phyloP scores from a whole-genome alignment of 2,113 vertebrate genomes.

The Gulo gulo region DNA sequence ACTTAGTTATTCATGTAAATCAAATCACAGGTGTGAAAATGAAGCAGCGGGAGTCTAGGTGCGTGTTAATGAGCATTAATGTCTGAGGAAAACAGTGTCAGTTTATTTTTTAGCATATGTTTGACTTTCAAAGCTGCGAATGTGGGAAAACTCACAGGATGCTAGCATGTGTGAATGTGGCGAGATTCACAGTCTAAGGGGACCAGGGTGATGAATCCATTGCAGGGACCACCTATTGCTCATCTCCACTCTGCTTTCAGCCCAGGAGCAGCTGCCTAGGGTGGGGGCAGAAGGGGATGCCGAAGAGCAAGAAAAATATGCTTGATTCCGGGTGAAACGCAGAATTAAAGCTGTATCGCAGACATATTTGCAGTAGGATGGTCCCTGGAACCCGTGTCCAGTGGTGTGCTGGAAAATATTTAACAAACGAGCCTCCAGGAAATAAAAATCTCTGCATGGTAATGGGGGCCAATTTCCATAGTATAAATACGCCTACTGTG shows the following conservation, averaged over 20 bases:
- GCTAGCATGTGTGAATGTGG: slow-evolving; percentile 69
- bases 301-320: slow-evolving; percentile 18
- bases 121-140: slow-evolving; percentile 76
- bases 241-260: background rate
- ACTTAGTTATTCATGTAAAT: slow-evolving; percentile 78
- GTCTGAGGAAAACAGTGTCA: slow-evolving; percentile 60
- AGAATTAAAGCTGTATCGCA: background rate
- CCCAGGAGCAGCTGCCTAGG: slow-evolving; percentile 32
- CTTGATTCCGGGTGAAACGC: background rate
- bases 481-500: background rate
- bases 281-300: background rate
- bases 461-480: background rate
- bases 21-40: slow-evolving; percentile 75
- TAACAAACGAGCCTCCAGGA: background rate
- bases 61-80: slow-evolving; percentile 73
- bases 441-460: background rate
- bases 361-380: background rate
- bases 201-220: slow-evolving; percentile 50
- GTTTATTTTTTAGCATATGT: slow-evolving; percentile 79
- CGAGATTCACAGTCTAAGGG: slow-evolving; percentile 66
- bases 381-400: background rate
- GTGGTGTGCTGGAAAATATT: background rate
- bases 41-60: slow-evolving; percentile 75
- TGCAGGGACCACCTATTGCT: background rate
- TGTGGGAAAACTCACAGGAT: slow-evolving; percentile 70